Conservation (phyloP, 2,113 vertebrate genomes). For the Pipa parva region DNA sequence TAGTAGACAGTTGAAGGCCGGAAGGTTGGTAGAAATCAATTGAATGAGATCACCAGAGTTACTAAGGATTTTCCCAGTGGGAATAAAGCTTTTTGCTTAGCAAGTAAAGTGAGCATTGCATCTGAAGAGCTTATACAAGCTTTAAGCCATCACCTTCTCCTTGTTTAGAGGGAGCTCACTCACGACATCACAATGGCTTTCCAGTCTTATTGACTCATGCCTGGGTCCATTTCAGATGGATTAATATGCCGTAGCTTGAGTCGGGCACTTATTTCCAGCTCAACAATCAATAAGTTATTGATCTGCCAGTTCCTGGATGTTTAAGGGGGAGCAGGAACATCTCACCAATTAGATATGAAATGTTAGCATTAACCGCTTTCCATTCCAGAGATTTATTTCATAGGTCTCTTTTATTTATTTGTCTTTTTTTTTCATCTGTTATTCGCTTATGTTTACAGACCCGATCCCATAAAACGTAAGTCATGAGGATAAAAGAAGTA, state of each 20-base stretch:
- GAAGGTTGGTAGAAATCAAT: conserved; percentile 1
- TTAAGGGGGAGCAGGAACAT: conserved; percentile 4
- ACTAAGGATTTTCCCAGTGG: conserved; percentile 13
- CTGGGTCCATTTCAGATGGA: conserved; percentile 21
- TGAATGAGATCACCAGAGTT: background rate
- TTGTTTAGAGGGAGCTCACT: background rate
- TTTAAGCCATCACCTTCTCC: background rate
- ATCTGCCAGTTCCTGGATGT: conserved; percentile 24
- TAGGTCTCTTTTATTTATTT: too few species aligned
- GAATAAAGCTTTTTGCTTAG: conserved; percentile 15
- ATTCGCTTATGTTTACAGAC: too few species aligned
- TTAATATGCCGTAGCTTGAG: background rate
- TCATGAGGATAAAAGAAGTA: too few species aligned
- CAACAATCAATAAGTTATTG: conserved; percentile 21
- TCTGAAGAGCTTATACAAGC: background rate
- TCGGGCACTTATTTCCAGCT: background rate
- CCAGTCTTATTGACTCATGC: conserved; percentile 5
- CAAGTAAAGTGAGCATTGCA: conserved; percentile 6
- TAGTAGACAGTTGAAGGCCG: background rate
- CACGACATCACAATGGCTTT: background rate
- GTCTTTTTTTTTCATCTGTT: too few species aligned
- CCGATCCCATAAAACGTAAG: too few species aligned
- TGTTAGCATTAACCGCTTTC: background rate
- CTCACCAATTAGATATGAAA: background rate
- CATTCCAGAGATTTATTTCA: too few species aligned